Evolutionary conservation across 2,888 invertebrate species (phyloP).

Genomic region (Theretra japonica): DNA sequence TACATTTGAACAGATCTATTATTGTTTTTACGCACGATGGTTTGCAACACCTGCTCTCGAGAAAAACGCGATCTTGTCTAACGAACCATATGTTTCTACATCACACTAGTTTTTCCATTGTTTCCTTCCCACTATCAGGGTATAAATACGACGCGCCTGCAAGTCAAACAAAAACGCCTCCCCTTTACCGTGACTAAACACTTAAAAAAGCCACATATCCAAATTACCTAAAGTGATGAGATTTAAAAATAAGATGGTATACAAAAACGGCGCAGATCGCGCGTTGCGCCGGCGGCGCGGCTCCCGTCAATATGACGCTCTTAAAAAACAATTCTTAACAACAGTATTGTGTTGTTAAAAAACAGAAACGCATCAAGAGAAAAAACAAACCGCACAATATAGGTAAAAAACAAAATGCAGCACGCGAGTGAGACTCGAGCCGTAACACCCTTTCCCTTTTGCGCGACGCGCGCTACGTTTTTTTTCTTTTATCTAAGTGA

Average conservation of each 20-base stretch:
- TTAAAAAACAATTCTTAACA: conserved; percentile 79
- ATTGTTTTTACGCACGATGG: conserved; percentile 33
- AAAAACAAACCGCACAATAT: conserved; percentile 82
- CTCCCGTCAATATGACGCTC: conserved; percentile 79
- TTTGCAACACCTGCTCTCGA: conserved; percentile 60
- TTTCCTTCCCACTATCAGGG: conserved; percentile 53
- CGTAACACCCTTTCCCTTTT: conserved; percentile 84
- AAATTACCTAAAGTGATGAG: conserved; percentile 71
- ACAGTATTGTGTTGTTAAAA: conserved; percentile 83
- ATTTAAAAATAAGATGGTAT: conserved; percentile 77
- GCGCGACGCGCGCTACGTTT: conserved; percentile 81
- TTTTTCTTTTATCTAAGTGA: conserved; percentile 74
- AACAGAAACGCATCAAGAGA: conserved; percentile 78
- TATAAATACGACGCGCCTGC: conserved; percentile 60
- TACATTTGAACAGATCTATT: background rate
- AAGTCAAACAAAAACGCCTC: conserved; percentile 63
- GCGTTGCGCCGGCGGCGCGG: conserved; percentile 68
- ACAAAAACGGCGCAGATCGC: conserved; percentile 73
- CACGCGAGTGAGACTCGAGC: conserved; percentile 69
- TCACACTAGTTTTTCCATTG: conserved; percentile 63
- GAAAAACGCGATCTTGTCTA: conserved; percentile 65
- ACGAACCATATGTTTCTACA: conserved; percentile 74
- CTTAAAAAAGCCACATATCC: conserved; percentile 67
- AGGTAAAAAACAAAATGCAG: conserved; percentile 82
- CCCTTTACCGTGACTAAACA: conserved; percentile 78